Conservation (phyloP, 2,797 vertebrate genomes). For the Paedocypris micromegethes region DNA sequence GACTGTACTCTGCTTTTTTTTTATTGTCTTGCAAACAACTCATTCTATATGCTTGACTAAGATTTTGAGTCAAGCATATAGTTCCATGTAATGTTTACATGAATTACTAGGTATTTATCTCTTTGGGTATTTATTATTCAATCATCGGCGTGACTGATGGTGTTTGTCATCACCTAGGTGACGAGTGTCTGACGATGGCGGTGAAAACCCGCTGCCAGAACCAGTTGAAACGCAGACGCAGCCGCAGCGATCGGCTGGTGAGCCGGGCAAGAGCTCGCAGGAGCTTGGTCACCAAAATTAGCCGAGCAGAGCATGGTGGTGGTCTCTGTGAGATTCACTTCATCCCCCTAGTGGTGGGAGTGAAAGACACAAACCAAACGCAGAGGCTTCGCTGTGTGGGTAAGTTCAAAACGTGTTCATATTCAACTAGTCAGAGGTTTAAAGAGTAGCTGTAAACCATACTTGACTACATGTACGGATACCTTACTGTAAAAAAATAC, state of each 20-base stretch:
- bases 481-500: too few species aligned
- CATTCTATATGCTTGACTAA: too few species aligned
- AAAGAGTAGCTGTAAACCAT: too few species aligned
- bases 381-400: conserved; percentile 72
- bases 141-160: background rate
- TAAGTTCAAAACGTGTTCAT: conserved; percentile 48
- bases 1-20: too few species aligned
- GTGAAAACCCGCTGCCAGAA: conserved; percentile 75
- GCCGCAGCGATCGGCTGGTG: conserved; percentile 55
- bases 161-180: conserved; percentile 52
- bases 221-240: conserved; percentile 68
- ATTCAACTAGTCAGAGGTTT: too few species aligned
- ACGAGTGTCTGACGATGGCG: conserved; percentile 73
- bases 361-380: conserved; percentile 64
- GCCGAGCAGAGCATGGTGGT: conserved; percentile 52
- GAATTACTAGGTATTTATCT: too few species aligned
- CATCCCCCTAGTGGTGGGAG: conserved; percentile 69
- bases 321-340: conserved; percentile 75
- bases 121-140: too few species aligned
- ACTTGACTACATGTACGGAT: too few species aligned
- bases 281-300: conserved; percentile 15
- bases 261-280: conserved; percentile 48
- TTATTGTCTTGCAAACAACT: too few species aligned
- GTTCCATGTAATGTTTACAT: too few species aligned
- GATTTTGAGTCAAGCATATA: too few species aligned